phyloP scores from a whole-genome alignment of 2,888 invertebrate genomes.

The Gymnosoma rotundatum region DNA sequence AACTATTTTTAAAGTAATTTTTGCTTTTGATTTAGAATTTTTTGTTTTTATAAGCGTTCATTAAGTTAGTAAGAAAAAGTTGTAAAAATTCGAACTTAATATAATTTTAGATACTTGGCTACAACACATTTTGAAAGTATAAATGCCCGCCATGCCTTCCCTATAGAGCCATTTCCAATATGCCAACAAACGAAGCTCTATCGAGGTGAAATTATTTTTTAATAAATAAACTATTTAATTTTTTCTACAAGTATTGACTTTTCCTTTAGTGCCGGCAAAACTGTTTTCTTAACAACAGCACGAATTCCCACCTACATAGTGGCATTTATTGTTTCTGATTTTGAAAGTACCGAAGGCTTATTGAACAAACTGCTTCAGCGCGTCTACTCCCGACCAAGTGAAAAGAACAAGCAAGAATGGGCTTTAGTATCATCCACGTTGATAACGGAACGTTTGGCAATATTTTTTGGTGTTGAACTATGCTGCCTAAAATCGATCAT shows the following conservation, averaged over 20 bases:
- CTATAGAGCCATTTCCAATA: slow-evolving; percentile 80
- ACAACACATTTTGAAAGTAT: slow-evolving; percentile 88
- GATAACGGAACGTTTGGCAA: slow-evolving; percentile 86
- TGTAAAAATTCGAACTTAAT: not conserved
- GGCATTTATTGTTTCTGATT: slow-evolving; percentile 89
- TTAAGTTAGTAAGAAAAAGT: no score
- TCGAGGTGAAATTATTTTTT: slow-evolving; percentile 63
- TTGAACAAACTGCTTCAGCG: slow-evolving; percentile 75
- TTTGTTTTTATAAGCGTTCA: no score
- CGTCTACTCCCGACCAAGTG: slow-evolving; percentile 78
- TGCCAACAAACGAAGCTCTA: slow-evolving; percentile 81
- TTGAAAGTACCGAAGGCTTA: slow-evolving; percentile 77
- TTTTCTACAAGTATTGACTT: not conserved
- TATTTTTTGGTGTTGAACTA: slow-evolving; percentile 88
- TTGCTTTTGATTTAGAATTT: no score
- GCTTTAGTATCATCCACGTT: slow-evolving; percentile 89
- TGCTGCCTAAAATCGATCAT: slow-evolving; percentile 92
- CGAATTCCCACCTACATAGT: slow-evolving; percentile 91
- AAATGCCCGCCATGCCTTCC: slow-evolving; percentile 87
- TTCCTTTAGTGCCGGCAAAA: slow-evolving; percentile 68
- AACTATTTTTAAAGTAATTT: no score
- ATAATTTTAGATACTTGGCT: slow-evolving; percentile 82
- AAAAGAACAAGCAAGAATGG: slow-evolving; percentile 84
- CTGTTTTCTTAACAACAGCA: slow-evolving; percentile 82
- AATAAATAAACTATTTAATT: not conserved